A percentile compares a stretch with the other conserved stretches of the same genome.
phyloP scores from a whole-genome alignment of 2,888 invertebrate genomes.

The Erannis defoliaria region DNA sequence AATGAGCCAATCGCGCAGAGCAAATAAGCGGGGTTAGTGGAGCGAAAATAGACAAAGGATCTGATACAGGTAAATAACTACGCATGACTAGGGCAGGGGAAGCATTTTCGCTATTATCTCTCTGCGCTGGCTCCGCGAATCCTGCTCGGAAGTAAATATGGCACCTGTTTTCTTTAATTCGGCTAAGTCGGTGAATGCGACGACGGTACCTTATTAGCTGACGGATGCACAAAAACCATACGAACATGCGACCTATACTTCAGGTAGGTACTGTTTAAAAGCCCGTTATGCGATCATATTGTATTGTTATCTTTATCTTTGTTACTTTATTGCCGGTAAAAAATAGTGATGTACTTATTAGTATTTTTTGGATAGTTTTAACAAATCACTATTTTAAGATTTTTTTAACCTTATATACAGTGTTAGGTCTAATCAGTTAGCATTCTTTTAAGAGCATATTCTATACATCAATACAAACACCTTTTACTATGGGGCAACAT shows the following conservation, averaged over 20 bases:
- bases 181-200: slow-evolving; percentile 18
- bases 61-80: slow-evolving; percentile 81
- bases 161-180: slow-evolving; percentile 20
- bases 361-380: too few species aligned
- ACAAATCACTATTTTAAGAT: too few species aligned
- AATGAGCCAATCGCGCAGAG: slow-evolving; percentile 79
- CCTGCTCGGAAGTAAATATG: slow-evolving; percentile 55
- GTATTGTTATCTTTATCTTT: too few species aligned
- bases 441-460: too few species aligned
- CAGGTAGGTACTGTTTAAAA: too few species aligned
- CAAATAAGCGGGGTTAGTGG: slow-evolving; percentile 79
- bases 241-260: neutral
- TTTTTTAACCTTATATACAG: too few species aligned
- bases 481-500: too few species aligned
- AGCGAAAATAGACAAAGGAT: slow-evolving; percentile 84
- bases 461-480: too few species aligned
- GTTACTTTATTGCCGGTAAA: too few species aligned
- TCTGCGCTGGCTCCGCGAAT: slow-evolving; percentile 58
- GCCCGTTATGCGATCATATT: too few species aligned
- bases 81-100: slow-evolving; percentile 70
- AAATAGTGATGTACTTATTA: too few species aligned
- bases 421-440: too few species aligned
- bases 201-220: slow-evolving; percentile 7
- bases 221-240: slow-evolving; percentile 7
- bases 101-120: slow-evolving; percentile 70